Percentiles rank a stretch among this genome's conserved stretches.
phyloP scores from a whole-genome alignment of 53 echinoderm and acorn worm species.

The Holothuria leucospilota region DNA sequence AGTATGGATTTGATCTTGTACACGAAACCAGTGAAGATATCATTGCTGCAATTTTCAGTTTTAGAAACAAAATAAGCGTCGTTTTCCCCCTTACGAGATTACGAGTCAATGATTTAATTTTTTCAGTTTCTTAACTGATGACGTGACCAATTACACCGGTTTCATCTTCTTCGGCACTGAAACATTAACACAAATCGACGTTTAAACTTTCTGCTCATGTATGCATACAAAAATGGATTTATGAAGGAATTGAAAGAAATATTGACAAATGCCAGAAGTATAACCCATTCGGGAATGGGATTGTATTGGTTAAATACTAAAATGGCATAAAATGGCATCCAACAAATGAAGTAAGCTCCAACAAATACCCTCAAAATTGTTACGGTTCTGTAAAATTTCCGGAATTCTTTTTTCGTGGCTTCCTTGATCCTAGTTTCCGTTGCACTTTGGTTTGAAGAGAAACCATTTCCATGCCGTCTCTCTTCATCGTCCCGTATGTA shows the following conservation, averaged over 20 bases:
- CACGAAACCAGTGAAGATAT: too few species aligned
- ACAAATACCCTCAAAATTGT: too few species aligned
- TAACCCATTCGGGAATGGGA: background rate
- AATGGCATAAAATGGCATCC: conserved; percentile 25
- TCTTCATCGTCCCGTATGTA: background rate
- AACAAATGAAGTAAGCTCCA: background rate
- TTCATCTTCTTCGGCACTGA: conserved; percentile 5
- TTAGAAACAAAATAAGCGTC: too few species aligned
- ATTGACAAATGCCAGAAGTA: background rate
- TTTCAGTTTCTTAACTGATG: too few species aligned
- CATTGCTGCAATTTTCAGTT: too few species aligned
- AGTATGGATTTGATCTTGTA: too few species aligned
- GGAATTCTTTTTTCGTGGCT: background rate
- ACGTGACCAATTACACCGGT: too few species aligned
- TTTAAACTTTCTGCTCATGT: background rate
- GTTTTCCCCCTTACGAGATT: too few species aligned
- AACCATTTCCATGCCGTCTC: background rate
- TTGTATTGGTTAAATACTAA: background rate
- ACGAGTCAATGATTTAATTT: too few species aligned
- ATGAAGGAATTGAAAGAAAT: conserved; percentile 2
- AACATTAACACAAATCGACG: conserved; percentile 1
- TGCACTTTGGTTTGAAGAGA: background rate
- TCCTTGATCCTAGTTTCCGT: background rate
- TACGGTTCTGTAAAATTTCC: too few species aligned
- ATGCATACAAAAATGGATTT: conserved; percentile 8